These are phyloP conservation scores for Ctenochaetus hawaiiensis DNA, from an alignment of 2,797 vertebrate genomes.

Conservation along the genomic window DNA sequence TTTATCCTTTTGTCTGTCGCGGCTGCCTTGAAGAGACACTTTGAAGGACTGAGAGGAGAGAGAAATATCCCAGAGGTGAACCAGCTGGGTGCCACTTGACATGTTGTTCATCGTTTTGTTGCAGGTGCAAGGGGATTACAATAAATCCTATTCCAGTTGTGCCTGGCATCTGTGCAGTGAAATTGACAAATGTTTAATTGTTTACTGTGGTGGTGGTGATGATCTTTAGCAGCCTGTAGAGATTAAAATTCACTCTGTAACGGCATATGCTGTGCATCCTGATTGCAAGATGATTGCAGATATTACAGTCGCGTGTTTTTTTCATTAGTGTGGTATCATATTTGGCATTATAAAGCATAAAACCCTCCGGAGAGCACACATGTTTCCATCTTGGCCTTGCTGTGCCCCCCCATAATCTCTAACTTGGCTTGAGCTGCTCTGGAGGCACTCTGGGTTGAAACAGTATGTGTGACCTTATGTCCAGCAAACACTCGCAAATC, in stretches of 20 bases:
- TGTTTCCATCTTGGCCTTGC: conserved; percentile 46
- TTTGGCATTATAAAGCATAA: conserved; percentile 41
- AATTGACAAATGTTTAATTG: conserved; percentile 56
- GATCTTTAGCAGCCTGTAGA: conserved; percentile 56
- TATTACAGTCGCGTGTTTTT: conserved; percentile 25
- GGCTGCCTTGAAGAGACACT: conserved; percentile 54
- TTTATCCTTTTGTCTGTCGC: conserved; percentile 51
- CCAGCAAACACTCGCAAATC: conserved; percentile 74
- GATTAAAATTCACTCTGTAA: conserved; percentile 43
- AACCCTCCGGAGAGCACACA: conserved; percentile 41
- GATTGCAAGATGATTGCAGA: conserved; percentile 14
- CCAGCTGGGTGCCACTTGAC: conserved; percentile 69
- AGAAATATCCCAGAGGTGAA: conserved; percentile 65
- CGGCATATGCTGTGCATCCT: conserved; percentile 41
- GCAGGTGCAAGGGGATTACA: conserved; percentile 58
- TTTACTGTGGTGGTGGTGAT: conserved; percentile 52
- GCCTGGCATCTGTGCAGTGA: conserved; percentile 60
- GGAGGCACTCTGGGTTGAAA: conserved; percentile 62
- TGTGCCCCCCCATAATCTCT: conserved; percentile 40
- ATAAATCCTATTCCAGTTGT: conserved; percentile 61
- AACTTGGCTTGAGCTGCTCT: conserved; percentile 56
- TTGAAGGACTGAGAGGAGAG: conserved; percentile 65
- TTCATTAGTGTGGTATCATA: conserved; percentile 26
- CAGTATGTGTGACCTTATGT: conserved; percentile 75
- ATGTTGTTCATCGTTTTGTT: conserved; percentile 63